phyloP scores from a whole-genome alignment of 2,888 invertebrate genomes.

The Patella ulyssiponensis region DNA sequence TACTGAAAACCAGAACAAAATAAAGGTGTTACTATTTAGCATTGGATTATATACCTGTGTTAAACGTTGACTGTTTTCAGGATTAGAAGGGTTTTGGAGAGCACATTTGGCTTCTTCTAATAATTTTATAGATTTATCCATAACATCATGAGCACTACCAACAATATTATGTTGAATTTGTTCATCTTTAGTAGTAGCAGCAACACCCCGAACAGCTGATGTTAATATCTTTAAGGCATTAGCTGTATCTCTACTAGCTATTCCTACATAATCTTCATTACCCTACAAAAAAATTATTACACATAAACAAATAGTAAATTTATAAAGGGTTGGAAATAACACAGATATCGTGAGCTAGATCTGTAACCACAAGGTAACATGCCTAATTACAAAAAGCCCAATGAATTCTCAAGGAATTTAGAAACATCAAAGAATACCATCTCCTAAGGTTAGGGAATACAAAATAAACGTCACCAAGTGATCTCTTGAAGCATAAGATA shows the following conservation, averaged over 20 bases:
- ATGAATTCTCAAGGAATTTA: background rate
- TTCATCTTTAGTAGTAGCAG: constrained; percentile 67
- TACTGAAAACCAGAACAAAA: too few relatives aligned
- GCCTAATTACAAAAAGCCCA: background rate
- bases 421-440: background rate
- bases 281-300: constrained; percentile 70
- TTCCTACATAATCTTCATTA: constrained; percentile 85
- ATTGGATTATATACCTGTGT: constrained; percentile 76
- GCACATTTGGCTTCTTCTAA: constrained; percentile 88
- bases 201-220: constrained; percentile 81
- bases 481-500: too few relatives aligned
- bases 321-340: background rate
- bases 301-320: background rate
- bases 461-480: background rate
- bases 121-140: constrained; percentile 83
- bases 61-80: constrained; percentile 77
- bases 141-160: constrained; percentile 82
- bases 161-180: constrained; percentile 75
- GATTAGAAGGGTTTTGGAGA: constrained; percentile 79
- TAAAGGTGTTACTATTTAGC: too few relatives aligned
- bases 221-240: constrained; percentile 80
- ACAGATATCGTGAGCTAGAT: background rate
- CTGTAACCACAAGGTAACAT: background rate
- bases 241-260: constrained; percentile 87
- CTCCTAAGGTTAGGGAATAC: background rate